Base-by-base conservation (phyloP, 2,797 vertebrate species). In the Acipenser oxyrinchus region DNA sequence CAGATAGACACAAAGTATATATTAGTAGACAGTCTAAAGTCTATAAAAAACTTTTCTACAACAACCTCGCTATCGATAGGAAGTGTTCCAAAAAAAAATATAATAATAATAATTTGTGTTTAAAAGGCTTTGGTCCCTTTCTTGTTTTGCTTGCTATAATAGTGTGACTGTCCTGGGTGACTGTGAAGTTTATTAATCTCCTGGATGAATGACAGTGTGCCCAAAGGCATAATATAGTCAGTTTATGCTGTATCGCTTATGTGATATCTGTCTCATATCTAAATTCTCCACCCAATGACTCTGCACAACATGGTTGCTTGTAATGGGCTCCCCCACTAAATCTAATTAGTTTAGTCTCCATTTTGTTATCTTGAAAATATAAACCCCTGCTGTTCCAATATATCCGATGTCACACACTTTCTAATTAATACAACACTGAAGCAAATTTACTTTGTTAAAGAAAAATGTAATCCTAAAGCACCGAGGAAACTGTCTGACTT, bases 111-210 rank as follows among this genome's bases (percentile, higher is more conserved):
- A 37, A 37, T 37, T 37, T 37, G 23, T 37, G 23, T 37, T 37
- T 37, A 37, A 37, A 37, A 37, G 23, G 23, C 23, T 37, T 37
- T 37, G 23, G 23, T 37, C 23, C 23, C 23, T 37, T 37, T 37
- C 23, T 37, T 37, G 23, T 37, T 4, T 37, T 37, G 23, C 23
- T 37, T 55, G 58, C 23, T 73, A 71, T 72, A 67, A 76, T 69
- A 76, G 76, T 62, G 73, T 60, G 70, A 76, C 69, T 11, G 5
- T 58, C 76, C 68, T 74, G 64, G 73, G 77, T 63, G 77, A 76
- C 64, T 73, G 74, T 75, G 72, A 78, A 78, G 84, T 84, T 88
- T 91, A 88, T 87, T 82, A 87, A 87, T 85, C 80, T 85, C 83
- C 70, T 69, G 50, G 68, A 76, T 84, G 87, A 92, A 87, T 80